A percentile compares a stretch with the other conserved stretches of the same genome.
Conservation (phyloP, 2,113 vertebrate genomes). For the Epinephelus lanceolatus region DNA sequence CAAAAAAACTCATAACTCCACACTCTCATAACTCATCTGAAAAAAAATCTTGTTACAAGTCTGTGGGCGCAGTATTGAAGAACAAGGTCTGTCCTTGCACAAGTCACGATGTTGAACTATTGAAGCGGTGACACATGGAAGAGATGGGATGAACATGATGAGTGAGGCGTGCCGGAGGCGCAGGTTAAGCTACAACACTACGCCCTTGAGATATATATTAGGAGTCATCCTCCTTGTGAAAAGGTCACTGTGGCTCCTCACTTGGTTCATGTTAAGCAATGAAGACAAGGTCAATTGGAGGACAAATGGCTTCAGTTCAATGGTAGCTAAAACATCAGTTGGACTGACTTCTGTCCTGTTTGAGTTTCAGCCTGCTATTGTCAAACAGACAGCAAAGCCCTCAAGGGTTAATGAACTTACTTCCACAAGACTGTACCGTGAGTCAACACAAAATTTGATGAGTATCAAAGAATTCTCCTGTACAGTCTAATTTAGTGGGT, state of each 20-base stretch:
- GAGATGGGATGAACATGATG: conserved; percentile 43
- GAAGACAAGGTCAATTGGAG: conserved; percentile 23
- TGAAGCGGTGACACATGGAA: conserved; percentile 39
- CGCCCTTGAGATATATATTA: conserved; percentile 49
- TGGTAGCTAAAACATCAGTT: not conserved
- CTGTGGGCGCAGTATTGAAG: conserved; percentile 8
- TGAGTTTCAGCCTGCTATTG: not conserved
- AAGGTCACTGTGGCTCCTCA: conserved; percentile 39
- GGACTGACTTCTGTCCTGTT: not conserved
- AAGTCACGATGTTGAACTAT: conserved; percentile 49
- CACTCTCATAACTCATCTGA: not conserved
- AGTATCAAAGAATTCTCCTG: conserved; percentile 18
- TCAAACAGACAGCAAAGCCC: conserved; percentile 27
- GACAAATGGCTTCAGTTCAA: not conserved
- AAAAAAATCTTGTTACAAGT: conserved; percentile 1
- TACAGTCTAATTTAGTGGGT: conserved; percentile 30
- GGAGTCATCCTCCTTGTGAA: conserved; percentile 46
- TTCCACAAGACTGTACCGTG: conserved; percentile 22
- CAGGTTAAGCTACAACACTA: conserved; percentile 28
- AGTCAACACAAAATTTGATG: conserved; percentile 42
- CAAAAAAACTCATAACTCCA: not conserved
- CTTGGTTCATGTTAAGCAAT: conserved; percentile 20
- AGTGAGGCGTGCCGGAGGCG: conserved; percentile 42
- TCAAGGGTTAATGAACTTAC: conserved; percentile 1
- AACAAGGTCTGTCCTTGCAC: conserved; percentile 26